Evolutionary conservation across 2,888 invertebrate genomes (phyloP), one percentile per base, ranked within the genome.

Genomic region (Caenorhabditis zanzibari): DNA sequence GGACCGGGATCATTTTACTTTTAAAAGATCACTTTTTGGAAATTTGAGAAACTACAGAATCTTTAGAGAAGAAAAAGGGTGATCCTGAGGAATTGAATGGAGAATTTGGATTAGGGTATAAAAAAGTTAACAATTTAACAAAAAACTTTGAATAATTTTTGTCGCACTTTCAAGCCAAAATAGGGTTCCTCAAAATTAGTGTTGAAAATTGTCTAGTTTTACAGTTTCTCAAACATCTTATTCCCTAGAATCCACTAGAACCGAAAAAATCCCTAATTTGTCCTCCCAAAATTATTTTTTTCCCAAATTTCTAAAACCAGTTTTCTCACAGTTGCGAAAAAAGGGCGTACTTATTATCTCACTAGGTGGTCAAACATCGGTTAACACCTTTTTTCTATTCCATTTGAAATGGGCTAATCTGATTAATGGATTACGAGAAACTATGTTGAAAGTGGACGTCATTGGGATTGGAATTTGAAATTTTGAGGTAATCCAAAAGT

Each of bases 341-440:
- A 63, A 63, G 38, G 61, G 61, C 41, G 61, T 61, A 24, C 4
- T 24, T 41, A 47, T 52, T 52, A 49, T 49, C 47, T 44, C 7
- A 19, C 22, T 66, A 24, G 66, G 66, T 66, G 66, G 66, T 66
- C 66, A 66, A 66, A 66, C 66, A 66, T 52, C 66, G 52, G n/a
- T 66, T 66, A 28, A 66, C 66, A 66, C 66, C 66, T 35, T 14
- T 28, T 52, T 66, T 19, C n/a, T 19, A 14, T 6, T n/a, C 12
- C 44, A 44, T 14, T 44, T 44, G 10, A 7, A n/a, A 7, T 19
- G 47, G 63, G 14, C 47, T 66, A 66, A 66, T 66, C 64, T 16
- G 47, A 49, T 66, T 66, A 66, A n/a, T 47, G 35, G 47, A 47
- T 28, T 64, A 24, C 22, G 44, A 26, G n/a, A 44, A 44, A 35